phyloP scores from a whole-genome alignment of 1,140 invertebrate genomes.

The Drosophila grimshawi region DNA sequence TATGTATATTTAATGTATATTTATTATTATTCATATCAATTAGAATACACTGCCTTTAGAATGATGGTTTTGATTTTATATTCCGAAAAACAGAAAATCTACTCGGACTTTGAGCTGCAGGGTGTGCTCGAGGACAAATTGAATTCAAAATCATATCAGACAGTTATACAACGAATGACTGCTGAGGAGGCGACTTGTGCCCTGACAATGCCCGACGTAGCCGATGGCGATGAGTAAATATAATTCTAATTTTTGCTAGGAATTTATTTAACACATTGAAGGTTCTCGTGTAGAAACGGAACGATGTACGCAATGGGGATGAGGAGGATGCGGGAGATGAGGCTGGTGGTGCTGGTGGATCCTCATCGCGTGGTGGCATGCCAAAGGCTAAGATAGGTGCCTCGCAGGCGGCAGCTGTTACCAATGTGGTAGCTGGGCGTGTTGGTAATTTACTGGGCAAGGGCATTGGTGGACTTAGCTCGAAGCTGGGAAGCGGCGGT shows the following conservation, averaged over 20 bases:
- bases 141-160: constrained; percentile 98
- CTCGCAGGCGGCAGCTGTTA: constrained; percentile 85
- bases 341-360: constrained; percentile 86
- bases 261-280: not conserved
- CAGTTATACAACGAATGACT: constrained; percentile 96
- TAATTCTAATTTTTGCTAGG: not conserved
- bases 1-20: too few species aligned
- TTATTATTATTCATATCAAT: too few species aligned
- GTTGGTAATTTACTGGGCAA: constrained; percentile 92
- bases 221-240: constrained; percentile 86
- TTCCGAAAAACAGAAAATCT: constrained; percentile 92
- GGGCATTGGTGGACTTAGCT: constrained; percentile 91
- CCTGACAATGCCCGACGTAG: constrained; percentile 91
- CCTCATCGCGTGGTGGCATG: constrained; percentile 54
- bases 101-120: constrained; percentile 99
- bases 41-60: too few species aligned
- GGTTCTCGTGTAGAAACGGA: constrained; percentile 63
- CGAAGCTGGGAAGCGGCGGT: constrained; percentile 89
- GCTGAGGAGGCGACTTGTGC: constrained; percentile 98
- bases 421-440: constrained; percentile 90
- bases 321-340: constrained; percentile 87
- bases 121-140: constrained; percentile 99
- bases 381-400: constrained; percentile 83
- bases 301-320: constrained; percentile 87
- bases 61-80: too few species aligned